A percentile compares a stretch with the other conserved stretches of the same genome.
phyloP scores from a whole-genome alignment of 2,888 invertebrate genomes.

The Platycheirus albimanus region DNA sequence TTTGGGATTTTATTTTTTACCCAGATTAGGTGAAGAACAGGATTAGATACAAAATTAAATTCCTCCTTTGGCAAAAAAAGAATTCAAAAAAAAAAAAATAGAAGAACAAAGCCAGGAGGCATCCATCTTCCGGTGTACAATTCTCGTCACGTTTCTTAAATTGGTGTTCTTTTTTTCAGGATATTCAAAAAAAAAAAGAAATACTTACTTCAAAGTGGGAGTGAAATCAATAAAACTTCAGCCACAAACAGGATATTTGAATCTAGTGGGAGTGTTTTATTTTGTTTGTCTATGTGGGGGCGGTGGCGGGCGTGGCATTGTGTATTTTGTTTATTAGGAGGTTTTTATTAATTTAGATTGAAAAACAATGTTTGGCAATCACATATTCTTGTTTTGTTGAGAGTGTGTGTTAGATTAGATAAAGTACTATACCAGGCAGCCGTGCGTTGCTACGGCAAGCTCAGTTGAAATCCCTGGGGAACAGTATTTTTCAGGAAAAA shows the following conservation, averaged over 20 bases:
- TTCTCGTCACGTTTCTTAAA: neutral
- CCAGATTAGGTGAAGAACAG: neutral
- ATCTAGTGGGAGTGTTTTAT: neutral
- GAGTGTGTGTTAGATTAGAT: neutral
- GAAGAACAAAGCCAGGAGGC: neutral
- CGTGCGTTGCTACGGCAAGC: no score
- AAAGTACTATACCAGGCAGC: no score
- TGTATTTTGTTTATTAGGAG: neutral
- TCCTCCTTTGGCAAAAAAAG: neutral
- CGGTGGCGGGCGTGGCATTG: no score
- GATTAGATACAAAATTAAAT: neutral
- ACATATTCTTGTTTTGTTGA: neutral
- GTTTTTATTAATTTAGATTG: neutral
- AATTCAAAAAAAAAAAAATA: no score
- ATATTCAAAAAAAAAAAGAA: neutral
- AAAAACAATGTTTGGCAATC: neutral
- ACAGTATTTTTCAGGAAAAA: no score
- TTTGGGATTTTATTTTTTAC: neutral
- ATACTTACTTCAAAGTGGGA: neutral
- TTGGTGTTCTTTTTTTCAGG: neutral
- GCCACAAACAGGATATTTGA: neutral
- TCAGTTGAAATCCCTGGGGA: no score
- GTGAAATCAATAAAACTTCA: neutral
- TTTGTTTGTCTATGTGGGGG: neutral
- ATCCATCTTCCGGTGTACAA: neutral